Conservation (phyloP, 2,113 vertebrate species). For the Otolemur garnettii region DNA sequence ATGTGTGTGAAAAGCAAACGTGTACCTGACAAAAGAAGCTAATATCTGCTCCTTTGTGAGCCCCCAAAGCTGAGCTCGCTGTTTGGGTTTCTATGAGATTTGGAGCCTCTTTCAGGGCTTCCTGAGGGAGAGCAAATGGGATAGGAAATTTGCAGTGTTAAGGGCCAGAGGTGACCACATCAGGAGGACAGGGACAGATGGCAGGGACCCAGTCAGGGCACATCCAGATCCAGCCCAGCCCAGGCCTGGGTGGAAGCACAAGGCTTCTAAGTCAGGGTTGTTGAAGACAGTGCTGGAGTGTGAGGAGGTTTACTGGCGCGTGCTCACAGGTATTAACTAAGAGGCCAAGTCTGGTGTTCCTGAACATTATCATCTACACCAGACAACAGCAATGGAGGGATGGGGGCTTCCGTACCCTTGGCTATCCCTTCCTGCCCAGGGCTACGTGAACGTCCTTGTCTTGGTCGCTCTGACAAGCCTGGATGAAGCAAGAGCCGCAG, state of each 20-base stretch:
- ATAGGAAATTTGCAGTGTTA: neutral
- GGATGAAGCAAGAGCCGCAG: neutral
- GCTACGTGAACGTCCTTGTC: neutral
- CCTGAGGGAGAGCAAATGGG: neutral
- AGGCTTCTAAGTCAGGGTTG: neutral
- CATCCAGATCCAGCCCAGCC: neutral
- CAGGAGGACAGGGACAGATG: too few species aligned
- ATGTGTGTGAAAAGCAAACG: neutral
- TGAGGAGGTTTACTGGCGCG: neutral
- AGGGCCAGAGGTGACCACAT: neutral
- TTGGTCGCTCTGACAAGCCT: neutral
- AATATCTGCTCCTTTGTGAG: neutral
- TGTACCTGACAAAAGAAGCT: neutral
- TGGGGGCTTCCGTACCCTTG: rapidly evolving
- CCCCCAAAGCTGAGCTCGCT: neutral
- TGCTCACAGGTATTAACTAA: neutral
- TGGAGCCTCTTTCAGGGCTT: neutral
- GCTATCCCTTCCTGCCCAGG: neutral
- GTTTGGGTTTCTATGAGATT: neutral
- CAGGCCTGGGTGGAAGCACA: too few species aligned
- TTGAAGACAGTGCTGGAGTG: neutral
- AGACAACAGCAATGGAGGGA: neutral
- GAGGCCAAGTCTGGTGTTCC: neutral
- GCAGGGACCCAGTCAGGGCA: too few species aligned
- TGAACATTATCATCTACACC: neutral